Conservation (phyloP, 2,113 vertebrate species). For the Herpetotheres cachinnans region DNA sequence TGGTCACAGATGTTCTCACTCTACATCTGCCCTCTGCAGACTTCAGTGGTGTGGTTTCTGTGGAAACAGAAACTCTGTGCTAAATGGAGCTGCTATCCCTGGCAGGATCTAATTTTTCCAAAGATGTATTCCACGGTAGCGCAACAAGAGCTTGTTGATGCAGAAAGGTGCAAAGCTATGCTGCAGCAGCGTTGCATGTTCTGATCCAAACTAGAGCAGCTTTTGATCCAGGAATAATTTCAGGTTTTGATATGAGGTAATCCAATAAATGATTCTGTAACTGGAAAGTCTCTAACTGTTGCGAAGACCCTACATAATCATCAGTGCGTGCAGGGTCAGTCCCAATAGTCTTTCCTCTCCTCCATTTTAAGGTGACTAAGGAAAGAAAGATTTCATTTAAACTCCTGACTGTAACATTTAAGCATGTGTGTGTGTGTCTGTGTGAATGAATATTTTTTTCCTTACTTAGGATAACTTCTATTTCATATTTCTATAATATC, state of each 20-base stretch:
- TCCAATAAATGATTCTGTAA: background rate
- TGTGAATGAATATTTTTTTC: background rate
- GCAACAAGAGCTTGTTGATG: background rate
- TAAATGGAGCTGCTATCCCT: background rate
- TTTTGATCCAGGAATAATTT: background rate
- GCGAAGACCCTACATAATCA: background rate
- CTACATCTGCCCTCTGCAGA: slow-evolving; percentile 32
- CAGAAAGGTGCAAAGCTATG: background rate
- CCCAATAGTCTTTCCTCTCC: background rate
- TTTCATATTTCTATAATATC: background rate
- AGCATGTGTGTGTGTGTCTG: background rate
- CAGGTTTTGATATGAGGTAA: background rate
- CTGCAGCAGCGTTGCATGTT: background rate
- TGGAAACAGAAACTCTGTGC: slow-evolving; percentile 26
- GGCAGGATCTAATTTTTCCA: background rate
- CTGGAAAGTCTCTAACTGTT: background rate
- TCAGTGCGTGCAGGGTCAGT: background rate
- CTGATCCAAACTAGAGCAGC: background rate
- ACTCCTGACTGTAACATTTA: background rate
- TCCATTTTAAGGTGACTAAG: background rate
- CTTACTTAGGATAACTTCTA: background rate
- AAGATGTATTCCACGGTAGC: background rate
- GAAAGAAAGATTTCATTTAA: background rate
- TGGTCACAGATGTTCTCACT: slow-evolving; percentile 50
- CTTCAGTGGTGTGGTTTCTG: slow-evolving; percentile 20